Evolutionary conservation across 2,113 vertebrate genomes (phyloP).

Genomic region (Leptosomus discolor): DNA sequence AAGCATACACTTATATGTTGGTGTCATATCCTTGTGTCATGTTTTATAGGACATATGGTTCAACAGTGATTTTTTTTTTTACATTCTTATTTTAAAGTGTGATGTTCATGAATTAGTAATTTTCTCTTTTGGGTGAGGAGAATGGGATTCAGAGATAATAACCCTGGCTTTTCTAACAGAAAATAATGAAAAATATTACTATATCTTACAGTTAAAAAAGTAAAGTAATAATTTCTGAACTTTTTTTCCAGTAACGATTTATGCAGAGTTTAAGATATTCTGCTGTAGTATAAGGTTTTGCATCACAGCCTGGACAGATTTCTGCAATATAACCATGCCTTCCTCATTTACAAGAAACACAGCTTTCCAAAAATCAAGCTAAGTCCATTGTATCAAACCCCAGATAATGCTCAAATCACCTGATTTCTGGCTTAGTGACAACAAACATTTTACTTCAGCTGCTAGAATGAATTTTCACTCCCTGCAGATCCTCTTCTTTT

Average conservation of each 20-base stretch:
- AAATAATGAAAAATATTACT: not conserved
- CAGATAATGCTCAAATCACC: not conserved
- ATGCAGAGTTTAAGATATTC: not conserved
- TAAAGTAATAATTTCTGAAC: not conserved
- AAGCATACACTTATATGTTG: not conserved
- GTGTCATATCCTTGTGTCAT: not conserved
- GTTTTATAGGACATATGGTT: not conserved
- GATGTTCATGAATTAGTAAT: not conserved
- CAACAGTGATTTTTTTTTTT: not conserved
- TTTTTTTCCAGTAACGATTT: not conserved
- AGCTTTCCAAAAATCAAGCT: not conserved
- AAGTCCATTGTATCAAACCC: not conserved
- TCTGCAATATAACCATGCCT: not conserved
- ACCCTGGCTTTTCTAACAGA: not conserved
- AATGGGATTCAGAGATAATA: not conserved
- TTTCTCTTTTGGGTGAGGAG: not conserved
- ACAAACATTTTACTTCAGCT: not conserved
- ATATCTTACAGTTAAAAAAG: not conserved
- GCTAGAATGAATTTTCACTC: not conserved
- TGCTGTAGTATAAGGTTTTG: not conserved
- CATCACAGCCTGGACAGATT: not conserved
- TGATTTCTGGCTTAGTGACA: not conserved
- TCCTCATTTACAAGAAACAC: not conserved
- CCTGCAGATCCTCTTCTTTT: not conserved
- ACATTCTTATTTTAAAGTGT: not conserved